phyloP scores from a whole-genome alignment of 2,113 vertebrate species.

The Stomatorhinus ivindoensis region DNA sequence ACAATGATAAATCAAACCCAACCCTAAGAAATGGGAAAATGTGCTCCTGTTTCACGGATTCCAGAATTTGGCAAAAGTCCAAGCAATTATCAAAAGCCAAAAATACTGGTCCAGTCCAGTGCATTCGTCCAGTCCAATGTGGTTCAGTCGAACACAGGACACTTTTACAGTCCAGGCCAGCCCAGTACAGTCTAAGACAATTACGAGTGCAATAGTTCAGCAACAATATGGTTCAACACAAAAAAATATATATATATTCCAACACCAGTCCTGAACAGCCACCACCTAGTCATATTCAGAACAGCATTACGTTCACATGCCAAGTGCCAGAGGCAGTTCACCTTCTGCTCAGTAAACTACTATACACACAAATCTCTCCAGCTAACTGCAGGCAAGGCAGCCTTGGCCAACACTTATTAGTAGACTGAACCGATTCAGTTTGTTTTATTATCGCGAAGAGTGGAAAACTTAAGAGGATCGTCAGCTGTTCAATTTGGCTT shows the following conservation, averaged over 20 bases:
- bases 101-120: slow-evolving; percentile 49
- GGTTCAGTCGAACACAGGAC: slow-evolving; percentile 18
- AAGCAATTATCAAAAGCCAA: slow-evolving; percentile 23
- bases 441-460: not conserved
- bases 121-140: slow-evolving; percentile 31
- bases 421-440: not conserved
- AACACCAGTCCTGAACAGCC: not conserved
- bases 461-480: not conserved
- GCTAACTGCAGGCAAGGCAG: not conserved
- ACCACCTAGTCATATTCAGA: slow-evolving; percentile 11
- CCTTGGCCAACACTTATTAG: slow-evolving; percentile 5
- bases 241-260: slow-evolving; percentile 10
- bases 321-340: not conserved
- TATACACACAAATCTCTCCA: slow-evolving; percentile 10
- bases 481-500: slow-evolving; percentile 8
- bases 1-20: slow-evolving; percentile 49
- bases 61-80: slow-evolving; percentile 54
- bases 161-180: not conserved
- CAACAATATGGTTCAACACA: slow-evolving; percentile 13
- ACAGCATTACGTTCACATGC: slow-evolving; percentile 7
- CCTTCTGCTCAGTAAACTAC: slow-evolving; percentile 1
- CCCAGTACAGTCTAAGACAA: slow-evolving; percentile 18
- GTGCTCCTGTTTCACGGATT: slow-evolving; percentile 50
- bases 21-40: slow-evolving; percentile 33
- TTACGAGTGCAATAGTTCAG: slow-evolving; percentile 15